Percentiles rank a stretch among this genome's conserved stretches.
Evolutionary conservation across 2,888 invertebrate species (phyloP).

Genomic region (Crioceris asparagi): DNA sequence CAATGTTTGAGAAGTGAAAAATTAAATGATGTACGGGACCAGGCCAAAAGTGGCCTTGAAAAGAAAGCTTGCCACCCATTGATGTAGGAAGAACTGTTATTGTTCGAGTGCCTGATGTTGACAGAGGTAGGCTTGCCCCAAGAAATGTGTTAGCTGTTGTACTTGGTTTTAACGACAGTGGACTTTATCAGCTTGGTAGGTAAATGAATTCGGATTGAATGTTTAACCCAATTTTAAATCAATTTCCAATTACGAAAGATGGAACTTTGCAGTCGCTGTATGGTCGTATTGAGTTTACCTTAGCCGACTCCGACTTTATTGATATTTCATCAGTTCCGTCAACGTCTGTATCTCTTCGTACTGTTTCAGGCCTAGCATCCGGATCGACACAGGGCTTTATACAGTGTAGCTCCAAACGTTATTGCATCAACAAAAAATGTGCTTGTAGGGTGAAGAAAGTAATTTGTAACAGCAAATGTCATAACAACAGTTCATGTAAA

Average conservation of each 20-base stretch:
- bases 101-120: conserved; percentile 7
- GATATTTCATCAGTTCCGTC: conserved; percentile 7
- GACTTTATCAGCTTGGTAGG: conserved; percentile 8
- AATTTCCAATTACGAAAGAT: conserved; percentile 7
- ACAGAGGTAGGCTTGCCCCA: conserved; percentile 7
- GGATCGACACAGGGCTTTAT: conserved; percentile 9
- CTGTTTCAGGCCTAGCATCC: conserved; percentile 6
- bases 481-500: too few relatives aligned
- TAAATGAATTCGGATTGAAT: conserved; percentile 3
- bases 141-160: conserved; percentile 9
- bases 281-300: conserved; percentile 10
- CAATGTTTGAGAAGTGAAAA: too few relatives aligned
- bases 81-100: conserved; percentile 6
- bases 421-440: conserved; percentile 7
- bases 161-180: conserved; percentile 7
- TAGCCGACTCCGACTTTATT: conserved; percentile 10
- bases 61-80: too few relatives aligned
- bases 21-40: too few relatives aligned
- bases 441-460: conserved; percentile 2
- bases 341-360: conserved; percentile 7
- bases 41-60: too few relatives aligned
- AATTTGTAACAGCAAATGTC: too few relatives aligned
- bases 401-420: conserved; percentile 5
- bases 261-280: conserved; percentile 9
- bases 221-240: conserved; percentile 5